These are phyloP conservation scores for Dromaius novaehollandiae DNA, from an alignment of 2,113 vertebrate species.

Conservation along the genomic window DNA sequence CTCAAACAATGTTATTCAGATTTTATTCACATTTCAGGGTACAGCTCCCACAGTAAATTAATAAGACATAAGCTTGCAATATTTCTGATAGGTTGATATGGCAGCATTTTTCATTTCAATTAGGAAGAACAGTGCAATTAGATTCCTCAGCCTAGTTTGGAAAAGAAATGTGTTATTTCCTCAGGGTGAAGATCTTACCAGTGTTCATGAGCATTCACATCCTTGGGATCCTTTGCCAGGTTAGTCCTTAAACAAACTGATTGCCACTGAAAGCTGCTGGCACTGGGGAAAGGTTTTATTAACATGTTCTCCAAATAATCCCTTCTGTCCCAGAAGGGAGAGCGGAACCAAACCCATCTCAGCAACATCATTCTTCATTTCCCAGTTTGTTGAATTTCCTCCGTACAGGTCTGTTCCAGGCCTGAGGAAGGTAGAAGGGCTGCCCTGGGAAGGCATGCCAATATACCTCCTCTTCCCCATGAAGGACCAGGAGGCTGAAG, in stretches of 20 bases:
- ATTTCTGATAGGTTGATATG: not conserved
- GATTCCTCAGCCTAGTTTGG: not conserved
- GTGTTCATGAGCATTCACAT: not conserved
- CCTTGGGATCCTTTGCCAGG: not conserved
- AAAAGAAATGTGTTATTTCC: not conserved
- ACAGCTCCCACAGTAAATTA: slow-evolving; percentile 36
- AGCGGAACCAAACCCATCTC: not conserved
- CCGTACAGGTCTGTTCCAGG: not conserved
- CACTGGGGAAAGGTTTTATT: not conserved
- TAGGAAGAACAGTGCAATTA: slow-evolving; percentile 42
- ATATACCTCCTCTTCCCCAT: not conserved
- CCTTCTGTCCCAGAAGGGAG: not conserved
- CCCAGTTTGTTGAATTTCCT: not conserved
- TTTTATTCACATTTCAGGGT: slow-evolving; percentile 32
- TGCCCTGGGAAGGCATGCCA: not conserved
- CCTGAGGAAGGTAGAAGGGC: not conserved
- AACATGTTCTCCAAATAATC: not conserved
- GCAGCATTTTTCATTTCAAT: slow-evolving; percentile 45
- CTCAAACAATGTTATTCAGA: slow-evolving; percentile 1
- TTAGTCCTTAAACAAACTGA: not conserved
- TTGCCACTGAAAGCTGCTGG: not conserved
- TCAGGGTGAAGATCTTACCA: not conserved
- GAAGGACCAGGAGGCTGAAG: too few species aligned
- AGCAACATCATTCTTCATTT: fast-evolving
- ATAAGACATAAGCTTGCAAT: slow-evolving; percentile 30